Evolutionary conservation across 2,797 vertebrate species (phyloP).

Genomic region (Nyctibius grandis): DNA sequence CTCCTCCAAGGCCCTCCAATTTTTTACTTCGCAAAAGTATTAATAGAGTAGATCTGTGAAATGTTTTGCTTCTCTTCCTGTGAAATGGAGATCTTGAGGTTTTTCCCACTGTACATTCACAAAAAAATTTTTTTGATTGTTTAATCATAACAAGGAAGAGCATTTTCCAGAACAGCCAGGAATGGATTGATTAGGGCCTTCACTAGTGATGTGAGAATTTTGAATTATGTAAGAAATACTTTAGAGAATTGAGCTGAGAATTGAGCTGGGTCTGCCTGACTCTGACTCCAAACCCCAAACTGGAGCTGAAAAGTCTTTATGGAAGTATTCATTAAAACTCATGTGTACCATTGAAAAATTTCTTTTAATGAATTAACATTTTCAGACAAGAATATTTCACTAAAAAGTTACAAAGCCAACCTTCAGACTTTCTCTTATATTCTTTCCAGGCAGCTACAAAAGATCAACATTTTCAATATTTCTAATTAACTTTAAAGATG

Average conservation of each 20-base stretch:
- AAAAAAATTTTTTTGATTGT: neutral
- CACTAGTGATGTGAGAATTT: neutral
- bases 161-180: neutral
- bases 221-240: neutral
- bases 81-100: neutral
- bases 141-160: neutral
- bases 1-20: neutral
- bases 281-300: neutral
- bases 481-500: neutral
- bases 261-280: neutral
- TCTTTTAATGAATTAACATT: neutral
- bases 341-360: neutral
- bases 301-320: neutral
- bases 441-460: neutral
- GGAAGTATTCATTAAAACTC: neutral
- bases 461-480: neutral
- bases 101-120: neutral
- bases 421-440: neutral
- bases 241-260: too few relatives aligned
- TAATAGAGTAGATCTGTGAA: neutral
- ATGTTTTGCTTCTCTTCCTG: neutral
- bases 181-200: neutral
- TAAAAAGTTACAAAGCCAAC: neutral
- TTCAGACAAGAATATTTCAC: neutral
- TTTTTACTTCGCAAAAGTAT: neutral